A percentile compares a stretch with the other conserved stretches of the same genome.
phyloP scores from a whole-genome alignment of 2,797 vertebrate species.

The Malurus splendens region DNA sequence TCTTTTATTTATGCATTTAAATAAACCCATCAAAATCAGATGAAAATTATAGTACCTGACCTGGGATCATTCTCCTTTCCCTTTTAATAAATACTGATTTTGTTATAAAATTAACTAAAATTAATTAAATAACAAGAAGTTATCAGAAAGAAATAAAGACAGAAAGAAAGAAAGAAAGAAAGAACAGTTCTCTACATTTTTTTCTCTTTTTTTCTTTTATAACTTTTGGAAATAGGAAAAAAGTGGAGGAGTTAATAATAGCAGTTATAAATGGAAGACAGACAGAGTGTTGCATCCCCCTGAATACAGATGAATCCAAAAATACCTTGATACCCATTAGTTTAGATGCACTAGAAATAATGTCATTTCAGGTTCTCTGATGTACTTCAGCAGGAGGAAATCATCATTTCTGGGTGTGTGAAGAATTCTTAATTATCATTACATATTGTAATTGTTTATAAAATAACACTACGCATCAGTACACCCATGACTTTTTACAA shows the following conservation, averaged over 20 bases:
- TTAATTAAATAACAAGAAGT: not conserved
- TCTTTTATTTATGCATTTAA: not conserved
- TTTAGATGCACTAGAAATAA: not conserved
- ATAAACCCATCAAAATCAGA: not conserved
- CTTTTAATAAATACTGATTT: not conserved
- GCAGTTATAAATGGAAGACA: not conserved
- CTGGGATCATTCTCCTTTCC: not conserved
- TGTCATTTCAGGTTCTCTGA: not conserved
- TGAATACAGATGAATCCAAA: not conserved
- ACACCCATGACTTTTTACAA: not conserved
- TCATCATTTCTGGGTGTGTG: not conserved
- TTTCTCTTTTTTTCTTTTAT: not conserved
- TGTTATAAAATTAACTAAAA: not conserved
- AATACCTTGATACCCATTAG: not conserved
- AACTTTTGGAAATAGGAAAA: not conserved
- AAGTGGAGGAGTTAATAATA: not conserved
- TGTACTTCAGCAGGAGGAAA: not conserved
- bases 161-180: accelerated
- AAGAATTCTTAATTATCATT: not conserved
- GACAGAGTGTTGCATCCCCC: not conserved
- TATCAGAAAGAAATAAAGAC: accelerated
- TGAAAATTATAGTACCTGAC: not conserved
- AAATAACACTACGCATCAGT: accelerated
- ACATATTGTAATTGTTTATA: not conserved
- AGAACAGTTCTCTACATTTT: not conserved